Percentiles rank a stretch among this genome's conserved stretches.
These are phyloP conservation scores for Paraplagusia blochii DNA, from an alignment of 2,113 vertebrate species.

Conservation along the genomic window DNA sequence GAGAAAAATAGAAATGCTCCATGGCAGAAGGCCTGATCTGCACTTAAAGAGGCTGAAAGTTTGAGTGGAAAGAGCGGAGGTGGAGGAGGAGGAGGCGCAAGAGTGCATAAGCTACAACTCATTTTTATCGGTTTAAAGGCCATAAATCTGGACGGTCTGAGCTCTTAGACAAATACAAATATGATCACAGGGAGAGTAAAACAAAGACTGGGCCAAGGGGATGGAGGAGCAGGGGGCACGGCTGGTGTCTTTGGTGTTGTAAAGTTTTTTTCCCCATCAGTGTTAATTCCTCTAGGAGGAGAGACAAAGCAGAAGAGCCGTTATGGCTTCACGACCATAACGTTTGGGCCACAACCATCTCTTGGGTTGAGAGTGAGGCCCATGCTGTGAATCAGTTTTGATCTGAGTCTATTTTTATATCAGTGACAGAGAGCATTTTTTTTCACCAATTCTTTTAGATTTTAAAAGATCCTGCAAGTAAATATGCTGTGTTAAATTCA, in stretches of 20 bases:
- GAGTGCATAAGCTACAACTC: slow-evolving; percentile 46
- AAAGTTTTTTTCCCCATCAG: slow-evolving; percentile 63
- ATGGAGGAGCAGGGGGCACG: slow-evolving; percentile 19
- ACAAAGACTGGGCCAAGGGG: slow-evolving; percentile 55
- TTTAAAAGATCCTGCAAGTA: slow-evolving; percentile 13
- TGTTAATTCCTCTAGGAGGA: slow-evolving; percentile 70
- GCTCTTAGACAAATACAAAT: slow-evolving; percentile 75
- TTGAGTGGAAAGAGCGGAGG: slow-evolving; percentile 27
- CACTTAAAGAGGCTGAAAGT: slow-evolving; percentile 35
- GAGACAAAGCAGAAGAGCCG: slow-evolving; percentile 40
- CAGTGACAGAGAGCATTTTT: slow-evolving; percentile 34
- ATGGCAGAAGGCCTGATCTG: slow-evolving; percentile 30
- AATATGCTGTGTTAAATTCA: too few relatives aligned
- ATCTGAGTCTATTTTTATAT: slow-evolving; percentile 40
- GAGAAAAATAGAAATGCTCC: slow-evolving; percentile 22
- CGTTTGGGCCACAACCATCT: slow-evolving; percentile 46
- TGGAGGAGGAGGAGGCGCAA: slow-evolving; percentile 27
- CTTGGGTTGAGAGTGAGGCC: slow-evolving; percentile 42
- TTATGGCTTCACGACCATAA: slow-evolving; percentile 46
- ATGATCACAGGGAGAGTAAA: slow-evolving; percentile 70
- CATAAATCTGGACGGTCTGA: slow-evolving; percentile 58
- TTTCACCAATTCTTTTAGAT: slow-evolving; percentile 6
- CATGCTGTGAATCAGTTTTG: slow-evolving; percentile 50
- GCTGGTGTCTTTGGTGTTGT: slow-evolving; percentile 63
- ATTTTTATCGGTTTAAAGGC: slow-evolving; percentile 66